Evolutionary conservation across 2,113 vertebrate species (phyloP), one percentile per base, ranked within the genome.

Genomic region (Callionymus lyra): DNA sequence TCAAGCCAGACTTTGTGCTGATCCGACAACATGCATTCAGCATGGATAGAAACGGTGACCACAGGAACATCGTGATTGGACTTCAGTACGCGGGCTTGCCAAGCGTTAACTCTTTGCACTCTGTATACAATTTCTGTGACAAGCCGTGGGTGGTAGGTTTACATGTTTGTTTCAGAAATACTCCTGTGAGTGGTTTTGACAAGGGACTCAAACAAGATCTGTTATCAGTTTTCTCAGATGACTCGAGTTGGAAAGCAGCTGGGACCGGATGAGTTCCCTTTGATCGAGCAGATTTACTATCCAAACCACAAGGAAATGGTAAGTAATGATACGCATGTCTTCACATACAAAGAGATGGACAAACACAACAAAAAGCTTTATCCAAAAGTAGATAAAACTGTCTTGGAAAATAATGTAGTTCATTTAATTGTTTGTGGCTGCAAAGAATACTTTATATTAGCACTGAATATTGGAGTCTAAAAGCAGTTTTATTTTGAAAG

Each of bases 291-390:
- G 82, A 88, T 90, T 61, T 93, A 85, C 80, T 93, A 92, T 65
- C 90, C 91, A 55, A 93, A 93, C 72, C 88, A 93, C 79, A 90
- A 86, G 66, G 90, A 93, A 68, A 93, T 93, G 91, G 91, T 93
- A 74, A 90, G 90, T 65, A 21, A 35, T 43, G 50, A 40, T 53
- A 54, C 54, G 65, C 65, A 59, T 59, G 47, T 27, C 21, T 4
- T n/a, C n/a, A n/a, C n/a, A n/a, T n/a, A n/a, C n/a, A n/a, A n/a
- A n/a, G n/a, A n/a, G n/a, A n/a, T n/a, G 8, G 21, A 27, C 21
- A 27, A 8, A 27, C 21, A 27, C 21, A 27, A 27, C 4, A n/a
- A n/a, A n/a, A n/a, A n/a, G n/a, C n/a, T n/a, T n/a, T n/a, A n/a
- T n/a, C n/a, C n/a, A n/a, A n/a, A n/a, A n/a, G n/a, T n/a, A n/a